These are phyloP conservation scores for Brachionus angularis DNA, from an alignment of 1,140 invertebrate genomes.

Conservation along the genomic window DNA sequence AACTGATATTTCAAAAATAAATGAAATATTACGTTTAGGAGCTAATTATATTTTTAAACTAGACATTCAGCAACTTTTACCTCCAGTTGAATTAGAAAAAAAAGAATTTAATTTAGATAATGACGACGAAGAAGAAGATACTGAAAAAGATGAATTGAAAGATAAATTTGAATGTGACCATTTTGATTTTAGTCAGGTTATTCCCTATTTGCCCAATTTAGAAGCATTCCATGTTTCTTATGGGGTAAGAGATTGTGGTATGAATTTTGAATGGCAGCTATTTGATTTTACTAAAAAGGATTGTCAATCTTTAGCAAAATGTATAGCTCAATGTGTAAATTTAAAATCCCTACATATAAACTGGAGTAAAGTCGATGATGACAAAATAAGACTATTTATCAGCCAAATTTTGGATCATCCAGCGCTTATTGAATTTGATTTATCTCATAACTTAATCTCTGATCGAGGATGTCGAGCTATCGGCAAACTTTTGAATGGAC, in stretches of 20 bases:
- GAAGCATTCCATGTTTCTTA: conserved; percentile 55
- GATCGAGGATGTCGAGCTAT: conserved; percentile 56
- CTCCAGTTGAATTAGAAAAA: conserved; percentile 53
- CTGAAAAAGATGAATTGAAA: conserved; percentile 46
- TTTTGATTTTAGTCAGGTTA: conserved; percentile 55
- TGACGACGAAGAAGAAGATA: conserved; percentile 41
- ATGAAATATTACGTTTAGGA: conserved; percentile 49
- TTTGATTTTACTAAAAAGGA: conserved; percentile 58
- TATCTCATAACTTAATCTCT: conserved; percentile 57
- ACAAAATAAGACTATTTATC: conserved; percentile 53
- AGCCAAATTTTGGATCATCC: conserved; percentile 55
- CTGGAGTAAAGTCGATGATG: conserved; percentile 46
- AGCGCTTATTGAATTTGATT: conserved; percentile 51
- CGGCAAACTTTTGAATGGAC: conserved; percentile 57
- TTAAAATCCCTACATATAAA: conserved; percentile 45
- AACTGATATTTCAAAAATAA: conserved; percentile 52
- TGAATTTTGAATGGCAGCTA: conserved; percentile 60
- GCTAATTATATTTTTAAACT: conserved; percentile 54
- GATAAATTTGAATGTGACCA: conserved; percentile 57
- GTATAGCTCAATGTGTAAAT: conserved; percentile 48
- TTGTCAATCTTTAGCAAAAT: conserved; percentile 55
- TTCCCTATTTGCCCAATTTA: conserved; percentile 52
- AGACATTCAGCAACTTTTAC: conserved; percentile 56
- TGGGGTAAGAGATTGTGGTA: conserved; percentile 57
- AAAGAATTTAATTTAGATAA: conserved; percentile 55